phyloP scores from a whole-genome alignment of 2,797 vertebrate species.

The Pygocentrus nattereri region DNA sequence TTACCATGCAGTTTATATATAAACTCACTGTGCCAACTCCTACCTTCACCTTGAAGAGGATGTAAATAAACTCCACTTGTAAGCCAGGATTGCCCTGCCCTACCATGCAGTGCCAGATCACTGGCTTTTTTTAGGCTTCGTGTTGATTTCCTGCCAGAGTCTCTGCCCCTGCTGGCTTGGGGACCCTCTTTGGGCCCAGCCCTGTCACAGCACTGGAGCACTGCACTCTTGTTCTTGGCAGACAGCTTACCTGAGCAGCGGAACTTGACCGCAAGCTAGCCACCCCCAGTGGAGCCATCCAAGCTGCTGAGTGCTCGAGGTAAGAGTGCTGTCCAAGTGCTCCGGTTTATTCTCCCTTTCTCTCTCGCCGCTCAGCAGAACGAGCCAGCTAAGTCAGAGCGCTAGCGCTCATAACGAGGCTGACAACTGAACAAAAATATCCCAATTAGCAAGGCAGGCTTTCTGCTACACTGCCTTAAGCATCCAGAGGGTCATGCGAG shows the following conservation, averaged over 20 bases:
- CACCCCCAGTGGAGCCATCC: background rate
- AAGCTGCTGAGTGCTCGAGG: slow-evolving; percentile 9
- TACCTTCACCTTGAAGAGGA: background rate
- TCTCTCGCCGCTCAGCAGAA: background rate
- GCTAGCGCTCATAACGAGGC: slow-evolving; percentile 7
- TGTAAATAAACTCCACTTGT: background rate
- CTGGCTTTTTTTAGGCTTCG: background rate
- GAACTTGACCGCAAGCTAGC: background rate
- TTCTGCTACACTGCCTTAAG: slow-evolving; percentile 25
- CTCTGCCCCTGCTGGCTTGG: slow-evolving; percentile 17
- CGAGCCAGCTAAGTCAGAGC: background rate
- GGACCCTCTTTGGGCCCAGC: slow-evolving; percentile 1
- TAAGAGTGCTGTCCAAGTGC: slow-evolving; percentile 14
- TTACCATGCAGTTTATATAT: background rate
- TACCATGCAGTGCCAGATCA: background rate
- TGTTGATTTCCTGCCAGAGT: slow-evolving; percentile 24
- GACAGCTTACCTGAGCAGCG: slow-evolving; percentile 15
- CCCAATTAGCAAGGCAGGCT: slow-evolving; percentile 38
- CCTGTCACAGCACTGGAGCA: slow-evolving; percentile 20
- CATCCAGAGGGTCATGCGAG: slow-evolving; percentile 10
- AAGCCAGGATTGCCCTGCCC: background rate
- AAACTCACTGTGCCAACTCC: background rate
- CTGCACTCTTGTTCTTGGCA: slow-evolving; percentile 38
- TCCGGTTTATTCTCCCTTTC: background rate
- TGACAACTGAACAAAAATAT: slow-evolving; percentile 31